Evolutionary conservation across 2,888 invertebrate genomes (phyloP).

Genomic region (Adela reaumurella): DNA sequence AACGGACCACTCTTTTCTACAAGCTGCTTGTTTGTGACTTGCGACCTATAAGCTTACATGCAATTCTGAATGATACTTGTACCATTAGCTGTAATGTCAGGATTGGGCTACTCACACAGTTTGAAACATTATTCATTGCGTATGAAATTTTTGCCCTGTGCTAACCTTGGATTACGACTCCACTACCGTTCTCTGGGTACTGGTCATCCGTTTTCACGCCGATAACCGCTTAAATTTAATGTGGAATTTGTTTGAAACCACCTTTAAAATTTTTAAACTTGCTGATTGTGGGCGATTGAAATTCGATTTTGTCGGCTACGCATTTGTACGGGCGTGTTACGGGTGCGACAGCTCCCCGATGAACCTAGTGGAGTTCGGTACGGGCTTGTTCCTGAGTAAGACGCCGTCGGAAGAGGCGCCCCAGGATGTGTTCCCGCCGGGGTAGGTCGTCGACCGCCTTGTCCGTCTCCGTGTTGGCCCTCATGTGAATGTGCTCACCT

Average conservation of each 20-base stretch:
- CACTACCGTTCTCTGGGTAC: not conserved
- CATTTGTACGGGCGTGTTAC: too few species aligned
- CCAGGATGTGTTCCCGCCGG: conserved; percentile 62
- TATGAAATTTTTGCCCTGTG: not conserved
- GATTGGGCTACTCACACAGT: not conserved
- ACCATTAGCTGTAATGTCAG: not conserved
- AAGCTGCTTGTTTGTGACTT: too few species aligned
- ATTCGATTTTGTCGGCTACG: not conserved
- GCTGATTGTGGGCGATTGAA: too few species aligned
- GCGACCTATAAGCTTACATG: too few species aligned
- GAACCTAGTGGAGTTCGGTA: conserved; percentile 94
- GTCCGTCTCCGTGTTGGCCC: conserved; percentile 2
- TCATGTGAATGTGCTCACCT: conserved; percentile 9
- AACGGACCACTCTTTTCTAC: too few species aligned
- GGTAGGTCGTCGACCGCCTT: conserved; percentile 48
- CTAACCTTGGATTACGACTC: not conserved
- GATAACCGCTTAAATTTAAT: too few species aligned
- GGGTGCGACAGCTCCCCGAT: conserved; percentile 83
- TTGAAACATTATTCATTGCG: not conserved
- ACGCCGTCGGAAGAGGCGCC: conserved; percentile 88
- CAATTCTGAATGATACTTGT: too few species aligned
- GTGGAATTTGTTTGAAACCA: too few species aligned
- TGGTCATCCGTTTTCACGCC: not conserved
- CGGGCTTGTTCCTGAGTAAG: conserved; percentile 89
- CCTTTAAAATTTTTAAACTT: too few species aligned